Percentiles rank a stretch among this genome's conserved stretches.
Conservation (phyloP, 2,888 invertebrate species). For the Blastobasis lacticolella region DNA sequence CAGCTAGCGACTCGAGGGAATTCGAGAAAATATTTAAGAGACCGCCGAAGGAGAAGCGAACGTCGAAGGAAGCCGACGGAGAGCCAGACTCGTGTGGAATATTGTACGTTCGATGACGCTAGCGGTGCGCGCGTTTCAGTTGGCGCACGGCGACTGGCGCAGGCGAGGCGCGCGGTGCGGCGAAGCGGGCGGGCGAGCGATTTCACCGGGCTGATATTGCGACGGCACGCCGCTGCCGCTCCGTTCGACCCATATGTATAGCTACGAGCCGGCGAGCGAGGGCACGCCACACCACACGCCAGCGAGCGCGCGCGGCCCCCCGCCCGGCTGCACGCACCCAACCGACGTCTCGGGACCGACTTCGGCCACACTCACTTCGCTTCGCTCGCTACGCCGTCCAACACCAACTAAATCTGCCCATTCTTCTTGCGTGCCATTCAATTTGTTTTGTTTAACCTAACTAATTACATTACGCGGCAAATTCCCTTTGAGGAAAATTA, state of each 20-base stretch:
- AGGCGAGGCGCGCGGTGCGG: slow-evolving; percentile 67
- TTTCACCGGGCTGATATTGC: slow-evolving; percentile 74
- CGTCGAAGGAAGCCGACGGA: slow-evolving; percentile 38
- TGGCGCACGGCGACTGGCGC: slow-evolving; percentile 74
- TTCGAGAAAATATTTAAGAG: slow-evolving; percentile 27
- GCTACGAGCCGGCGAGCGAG: slow-evolving; percentile 41
- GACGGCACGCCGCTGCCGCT: slow-evolving; percentile 57
- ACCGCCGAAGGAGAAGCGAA: slow-evolving; percentile 28
- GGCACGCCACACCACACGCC: slow-evolving; percentile 47
- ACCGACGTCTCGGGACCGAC: slow-evolving; percentile 12
- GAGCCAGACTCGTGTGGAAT: slow-evolving; percentile 50
- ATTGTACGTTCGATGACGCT: slow-evolving; percentile 65
- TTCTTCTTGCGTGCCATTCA: too few relatives aligned
- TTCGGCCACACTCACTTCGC: slow-evolving; percentile 1
- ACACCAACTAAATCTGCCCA: neutral
- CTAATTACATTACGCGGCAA: too few relatives aligned
- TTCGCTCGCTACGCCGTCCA: neutral
- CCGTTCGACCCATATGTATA: slow-evolving; percentile 66
- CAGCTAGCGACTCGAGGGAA: slow-evolving; percentile 24
- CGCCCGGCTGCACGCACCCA: slow-evolving; percentile 51
- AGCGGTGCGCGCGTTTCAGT: slow-evolving; percentile 73
- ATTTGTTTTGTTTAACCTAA: too few relatives aligned
- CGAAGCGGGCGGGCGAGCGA: slow-evolving; percentile 70
- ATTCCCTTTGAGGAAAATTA: too few relatives aligned
- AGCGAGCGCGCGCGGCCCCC: slow-evolving; percentile 28